Evolutionary conservation across 2,113 vertebrate genomes (phyloP), one percentile per base, ranked within the genome.

Genomic region (Oreamnos americanus): DNA sequence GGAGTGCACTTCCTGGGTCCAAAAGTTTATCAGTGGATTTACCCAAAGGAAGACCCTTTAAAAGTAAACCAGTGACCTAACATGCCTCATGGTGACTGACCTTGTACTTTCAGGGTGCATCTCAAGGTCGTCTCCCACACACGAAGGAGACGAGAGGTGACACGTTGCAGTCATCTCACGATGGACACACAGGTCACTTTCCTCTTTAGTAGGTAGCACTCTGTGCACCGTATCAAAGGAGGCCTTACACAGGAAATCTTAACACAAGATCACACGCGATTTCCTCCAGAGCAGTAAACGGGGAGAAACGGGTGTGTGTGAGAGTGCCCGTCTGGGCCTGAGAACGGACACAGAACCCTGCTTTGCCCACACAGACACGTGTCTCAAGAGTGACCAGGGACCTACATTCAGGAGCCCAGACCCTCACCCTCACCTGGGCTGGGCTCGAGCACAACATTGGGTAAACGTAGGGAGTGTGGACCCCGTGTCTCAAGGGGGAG

Each of bases 1-100:
- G 23, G 89, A 82, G 26, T 21, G 53, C 16, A 78, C 2, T 81
- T 83, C 49, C 84, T 91, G 39, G 76, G 45, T 62, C 43, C 81
- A 93, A 76, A 87, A 26, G 2, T 67, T 89, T 55, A 28, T 87
- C 36, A 43, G 16, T 33, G 14, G 39, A 3, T 86, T 90, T 39
- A 58, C 55, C 43, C 55, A 83, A 55, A 96, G 67, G 60, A 76
- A 90, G 47, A 33, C 10, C 28, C 90, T 96, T 84, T 39, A 84
- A 62, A 96, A 96, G 71, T 4, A 76, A 36, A 55, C 19, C 30
- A 76, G 79, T 13, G 39, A 26, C 33, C 89, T n/a, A 64, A 45
- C 11, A 14, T 1, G 58, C 23, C n/a, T 28, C 57, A 49, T 9
- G 25, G 33, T 17, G 57, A 9, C 33, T 28, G 33, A 19, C 9